Conservation (phyloP, 2,888 invertebrate genomes). For the Ypsolopha scabrella region DNA sequence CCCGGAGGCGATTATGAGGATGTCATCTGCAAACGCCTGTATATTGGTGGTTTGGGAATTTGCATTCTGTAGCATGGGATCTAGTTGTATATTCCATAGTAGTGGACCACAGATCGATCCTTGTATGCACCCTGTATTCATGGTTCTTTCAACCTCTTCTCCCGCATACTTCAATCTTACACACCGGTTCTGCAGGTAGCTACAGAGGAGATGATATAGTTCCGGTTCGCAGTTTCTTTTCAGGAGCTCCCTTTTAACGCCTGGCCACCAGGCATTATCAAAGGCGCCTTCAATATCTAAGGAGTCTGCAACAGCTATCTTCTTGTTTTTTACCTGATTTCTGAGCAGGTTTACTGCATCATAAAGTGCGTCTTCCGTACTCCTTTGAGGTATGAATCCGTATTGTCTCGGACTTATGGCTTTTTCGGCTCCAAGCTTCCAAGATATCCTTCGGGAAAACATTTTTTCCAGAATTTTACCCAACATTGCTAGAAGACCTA, state of each 20-base stretch:
- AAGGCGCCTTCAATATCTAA: too few species aligned
- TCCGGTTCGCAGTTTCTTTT: not conserved
- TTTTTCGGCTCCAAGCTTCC: too few species aligned
- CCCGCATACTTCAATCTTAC: constrained; percentile 9
- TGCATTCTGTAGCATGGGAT: constrained; percentile 5
- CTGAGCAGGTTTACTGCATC: too few species aligned
- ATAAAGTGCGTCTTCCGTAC: too few species aligned
- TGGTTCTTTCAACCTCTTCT: not conserved
- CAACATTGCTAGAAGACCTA: too few species aligned
- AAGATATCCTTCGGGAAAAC: too few species aligned
- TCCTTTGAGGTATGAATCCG: too few species aligned
- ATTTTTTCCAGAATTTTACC: too few species aligned
- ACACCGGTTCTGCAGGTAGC: constrained; percentile 7
- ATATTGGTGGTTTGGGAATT: not conserved
- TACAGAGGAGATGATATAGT: not conserved
- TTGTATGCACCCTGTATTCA: constrained; percentile 12
- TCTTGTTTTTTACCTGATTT: too few species aligned
- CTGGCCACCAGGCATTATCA: too few species aligned
- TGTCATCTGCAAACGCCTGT: constrained; percentile 16
- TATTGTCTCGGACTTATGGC: too few species aligned
- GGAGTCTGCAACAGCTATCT: too few species aligned
- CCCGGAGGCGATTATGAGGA: constrained; percentile 6
- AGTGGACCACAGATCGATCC: constrained; percentile 11
- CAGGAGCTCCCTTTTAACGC: not conserved
- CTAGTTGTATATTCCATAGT: constrained; percentile 12